These are phyloP conservation scores for Chirona hameri DNA, from an alignment of 2,888 invertebrate genomes.

Conservation along the genomic window DNA sequence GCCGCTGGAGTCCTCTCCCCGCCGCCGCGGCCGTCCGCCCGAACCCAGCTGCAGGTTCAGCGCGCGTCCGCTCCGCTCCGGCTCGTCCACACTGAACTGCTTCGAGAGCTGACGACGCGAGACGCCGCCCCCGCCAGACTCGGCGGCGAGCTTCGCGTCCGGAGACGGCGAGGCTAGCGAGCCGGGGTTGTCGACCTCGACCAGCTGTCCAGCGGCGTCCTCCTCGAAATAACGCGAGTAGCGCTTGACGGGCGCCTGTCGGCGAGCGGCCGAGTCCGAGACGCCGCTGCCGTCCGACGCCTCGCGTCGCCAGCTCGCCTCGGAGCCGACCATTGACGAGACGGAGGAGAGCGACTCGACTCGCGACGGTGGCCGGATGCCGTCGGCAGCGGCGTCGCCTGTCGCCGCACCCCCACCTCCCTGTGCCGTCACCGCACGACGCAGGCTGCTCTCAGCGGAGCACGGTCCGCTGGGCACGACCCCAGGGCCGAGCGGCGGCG, in stretches of 20 bases:
- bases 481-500: neutral
- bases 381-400: neutral
- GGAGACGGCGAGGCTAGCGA: neutral
- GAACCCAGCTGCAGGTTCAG: conserved; percentile 35
- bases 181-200: neutral
- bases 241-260: neutral
- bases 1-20: neutral
- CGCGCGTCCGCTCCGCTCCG: neutral
- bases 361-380: neutral
- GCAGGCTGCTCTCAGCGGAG: too few species aligned
- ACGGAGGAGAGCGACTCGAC: conserved; percentile 5
- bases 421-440: too few species aligned
- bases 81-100: conserved; percentile 25
- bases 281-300: neutral
- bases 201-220: conserved; percentile 1
- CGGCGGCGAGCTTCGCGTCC: neutral
- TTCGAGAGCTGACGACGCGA: conserved; percentile 5
- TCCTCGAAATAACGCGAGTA: conserved; percentile 27
- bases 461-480: neutral
- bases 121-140: neutral
- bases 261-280: neutral
- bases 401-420: neutral
- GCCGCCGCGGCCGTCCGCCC: neutral
- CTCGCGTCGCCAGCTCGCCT: neutral
- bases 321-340: neutral